Evolutionary conservation across 2,797 vertebrate genomes (phyloP), one percentile per base, ranked within the genome.

Genomic region (Mycteria americana): DNA sequence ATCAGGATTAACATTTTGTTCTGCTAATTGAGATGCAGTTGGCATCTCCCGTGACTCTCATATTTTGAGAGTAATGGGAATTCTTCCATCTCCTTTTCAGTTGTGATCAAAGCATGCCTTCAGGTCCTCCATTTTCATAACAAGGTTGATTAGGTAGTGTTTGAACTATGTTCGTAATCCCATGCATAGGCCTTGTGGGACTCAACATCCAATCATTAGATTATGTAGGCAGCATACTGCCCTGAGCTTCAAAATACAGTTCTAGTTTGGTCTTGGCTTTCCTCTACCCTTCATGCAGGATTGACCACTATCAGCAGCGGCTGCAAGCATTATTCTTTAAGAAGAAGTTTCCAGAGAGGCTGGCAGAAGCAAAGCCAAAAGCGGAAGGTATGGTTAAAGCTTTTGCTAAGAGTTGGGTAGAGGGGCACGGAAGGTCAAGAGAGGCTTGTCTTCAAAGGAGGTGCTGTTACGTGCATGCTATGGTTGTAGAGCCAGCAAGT

Each of bases 321-420:
- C 98, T 99, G 46, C 99, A 99, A 96, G 99, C 99, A 43, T 98
- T 99, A 48, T 99, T 99, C 98, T 99, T 99, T 89, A 99, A 99
- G 98, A 99, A 99, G 98, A 99, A 99, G 97, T 99, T 99, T 96
- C 99, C 99, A 46, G 99, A 99, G 96, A 98, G 99, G 48, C 97
- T 99, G 18, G 98, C 98, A 27, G 99, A 99, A 98, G 98, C 98
- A 92, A 99, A 99, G 95, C 99, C 99, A 7, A 99, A 99, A 96
- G 99, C 99, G 69, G 99, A 99, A 99, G 99, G 99, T 99, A 98
- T 69, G 75, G 9, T 70, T 76, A 86, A 62, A 56, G 8, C 27
- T 73, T 90, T 91, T 51, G 18, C 43, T 64, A 25, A 22, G 53
- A n/a, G 39, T 13, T 85, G 24, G 18, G 8, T 27, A 65, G 39